These are phyloP conservation scores for Catostylus mosaicus DNA, from an alignment of 30 jellyfish, hydroid and myxozoan species.

Conservation along the genomic window DNA sequence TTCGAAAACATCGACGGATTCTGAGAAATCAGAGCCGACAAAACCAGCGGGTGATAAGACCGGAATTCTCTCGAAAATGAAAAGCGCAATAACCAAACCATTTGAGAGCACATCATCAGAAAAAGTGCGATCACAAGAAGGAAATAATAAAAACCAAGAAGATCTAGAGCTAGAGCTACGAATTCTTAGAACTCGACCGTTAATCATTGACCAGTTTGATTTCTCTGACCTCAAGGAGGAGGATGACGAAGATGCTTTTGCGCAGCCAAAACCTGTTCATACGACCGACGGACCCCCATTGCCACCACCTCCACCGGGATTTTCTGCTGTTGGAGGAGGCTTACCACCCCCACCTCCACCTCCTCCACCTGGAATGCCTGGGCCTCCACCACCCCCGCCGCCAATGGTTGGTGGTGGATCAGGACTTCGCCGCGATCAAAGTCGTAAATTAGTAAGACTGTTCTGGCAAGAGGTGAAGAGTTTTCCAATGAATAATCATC, in stretches of 20 bases:
- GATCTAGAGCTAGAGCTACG: slow-evolving; percentile 91
- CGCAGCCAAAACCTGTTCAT: slow-evolving; percentile 57
- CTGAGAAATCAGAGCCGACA: slow-evolving; percentile 61
- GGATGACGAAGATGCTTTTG: slow-evolving; percentile 94
- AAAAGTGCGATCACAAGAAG: slow-evolving; percentile 45
- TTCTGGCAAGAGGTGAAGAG: slow-evolving; percentile 97
- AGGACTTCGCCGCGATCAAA: slow-evolving; percentile 51
- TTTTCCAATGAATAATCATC: slow-evolving; percentile 50
- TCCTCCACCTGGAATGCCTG: slow-evolving; percentile 90
- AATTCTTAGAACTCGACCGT: slow-evolving; percentile 87
- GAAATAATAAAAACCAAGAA: slow-evolving; percentile 67
- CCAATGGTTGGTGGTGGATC: slow-evolving; percentile 73
- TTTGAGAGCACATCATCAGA: slow-evolving; percentile 80
- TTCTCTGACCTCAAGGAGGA: slow-evolving; percentile 90
- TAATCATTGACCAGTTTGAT: slow-evolving; percentile 84
- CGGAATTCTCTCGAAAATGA: slow-evolving; percentile 81
- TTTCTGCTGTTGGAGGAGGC: slow-evolving; percentile 37
- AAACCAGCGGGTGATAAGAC: slow-evolving; percentile 79
- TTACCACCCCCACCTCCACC: slow-evolving; percentile 72
- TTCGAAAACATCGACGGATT: slow-evolving; percentile 66
- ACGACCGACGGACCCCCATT: slow-evolving; percentile 71
- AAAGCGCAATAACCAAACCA: slow-evolving; percentile 83
- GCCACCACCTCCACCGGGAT: slow-evolving; percentile 89
- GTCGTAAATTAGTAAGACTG: slow-evolving; percentile 90
- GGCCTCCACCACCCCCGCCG: slow-evolving; percentile 84